Conservation (phyloP, 2,888 invertebrate genomes). For the Morpho helenor region DNA sequence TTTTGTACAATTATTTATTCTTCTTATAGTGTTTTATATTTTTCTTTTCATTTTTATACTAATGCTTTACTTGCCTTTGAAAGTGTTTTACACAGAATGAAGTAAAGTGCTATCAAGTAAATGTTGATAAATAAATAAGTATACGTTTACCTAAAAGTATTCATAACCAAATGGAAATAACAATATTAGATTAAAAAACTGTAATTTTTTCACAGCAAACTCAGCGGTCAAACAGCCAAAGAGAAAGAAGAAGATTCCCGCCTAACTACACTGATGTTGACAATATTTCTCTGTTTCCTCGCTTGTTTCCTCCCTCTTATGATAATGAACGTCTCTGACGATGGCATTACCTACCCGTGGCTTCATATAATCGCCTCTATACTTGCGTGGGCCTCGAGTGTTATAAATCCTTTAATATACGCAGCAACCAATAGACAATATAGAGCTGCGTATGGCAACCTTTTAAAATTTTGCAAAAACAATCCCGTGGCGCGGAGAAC, state of each 20-base stretch:
- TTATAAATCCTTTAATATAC: constrained; percentile 94
- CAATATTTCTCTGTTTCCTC: constrained; percentile 92
- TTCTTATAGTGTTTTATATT: too few species aligned
- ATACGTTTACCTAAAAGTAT: too few species aligned
- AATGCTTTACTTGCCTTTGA: too few species aligned
- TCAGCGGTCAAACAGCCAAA: constrained; percentile 69
- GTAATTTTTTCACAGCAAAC: constrained; percentile 51
- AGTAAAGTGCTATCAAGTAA: too few species aligned
- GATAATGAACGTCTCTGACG: constrained; percentile 93
- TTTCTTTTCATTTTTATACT: too few species aligned
- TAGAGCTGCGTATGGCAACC: constrained; percentile 78
- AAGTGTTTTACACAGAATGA: too few species aligned
- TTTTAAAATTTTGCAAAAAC: constrained; percentile 67
- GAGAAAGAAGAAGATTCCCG: constrained; percentile 85
- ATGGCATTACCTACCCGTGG: constrained; percentile 84
- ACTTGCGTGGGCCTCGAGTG: constrained; percentile 93
- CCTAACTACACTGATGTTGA: constrained; percentile 91
- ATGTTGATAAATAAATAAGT: too few species aligned
- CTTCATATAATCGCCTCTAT: constrained; percentile 91
- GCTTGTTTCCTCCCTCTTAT: constrained; percentile 92
- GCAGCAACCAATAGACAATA: constrained; percentile 94
- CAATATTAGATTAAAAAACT: too few species aligned
- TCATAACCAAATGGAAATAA: too few species aligned
- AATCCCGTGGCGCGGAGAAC: constrained; percentile 56
- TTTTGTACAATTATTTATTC: too few species aligned